Base-by-base conservation (phyloP, 2,888 invertebrate species). In the Drosophila lacicola region DNA sequence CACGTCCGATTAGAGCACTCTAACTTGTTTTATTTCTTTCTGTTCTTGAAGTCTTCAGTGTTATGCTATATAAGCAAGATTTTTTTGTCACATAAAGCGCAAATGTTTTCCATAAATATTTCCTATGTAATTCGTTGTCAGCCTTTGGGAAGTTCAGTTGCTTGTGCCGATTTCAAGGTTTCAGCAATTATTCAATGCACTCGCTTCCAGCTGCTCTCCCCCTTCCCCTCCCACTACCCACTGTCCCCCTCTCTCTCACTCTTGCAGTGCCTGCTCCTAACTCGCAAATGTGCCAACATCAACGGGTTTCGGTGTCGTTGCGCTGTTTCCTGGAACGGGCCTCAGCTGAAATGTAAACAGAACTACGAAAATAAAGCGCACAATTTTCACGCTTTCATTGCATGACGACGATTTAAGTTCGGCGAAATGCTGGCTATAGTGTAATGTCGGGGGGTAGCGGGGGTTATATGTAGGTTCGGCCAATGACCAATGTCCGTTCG, bases 331-430 rank as follows among this genome's bases (percentile, higher is more conserved):
- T 77, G 77, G 76, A 77, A 77, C 50, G 46, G 17, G 33, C 60
- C 49, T 25, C 44, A 66, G 57, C 67, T 47, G 3, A 60, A 78
- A 53, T 60, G 69, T 71, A 53, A 66, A 68, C 65, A 69, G 29
- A 44, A 65, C 55, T 56, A 44, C 53, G 47, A 58, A 47, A 36
- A 46, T 47, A 58, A 49, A 49, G 72, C 46, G 21, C 47, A 58
- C 33, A 67, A 53, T 71, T 62, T 82, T 73, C 88, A 84, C 83
- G 83, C 66, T 75, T 68, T 65, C 66, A 64, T 62, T 69, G 84
- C 87, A 84, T 84, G 83, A 51, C 88, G 49, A 50, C 70, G 86
- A 75, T 84, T 84, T 87, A 88, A 84, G 83, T 84, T 84, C 83
- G 88, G 47, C 78, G 54, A 64, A 83, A 78, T 68, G 57, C 53